Percentiles rank a stretch among this genome's conserved stretches.
Conservation (phyloP, 2,888 invertebrate genomes). For the Calameuta idolon region DNA sequence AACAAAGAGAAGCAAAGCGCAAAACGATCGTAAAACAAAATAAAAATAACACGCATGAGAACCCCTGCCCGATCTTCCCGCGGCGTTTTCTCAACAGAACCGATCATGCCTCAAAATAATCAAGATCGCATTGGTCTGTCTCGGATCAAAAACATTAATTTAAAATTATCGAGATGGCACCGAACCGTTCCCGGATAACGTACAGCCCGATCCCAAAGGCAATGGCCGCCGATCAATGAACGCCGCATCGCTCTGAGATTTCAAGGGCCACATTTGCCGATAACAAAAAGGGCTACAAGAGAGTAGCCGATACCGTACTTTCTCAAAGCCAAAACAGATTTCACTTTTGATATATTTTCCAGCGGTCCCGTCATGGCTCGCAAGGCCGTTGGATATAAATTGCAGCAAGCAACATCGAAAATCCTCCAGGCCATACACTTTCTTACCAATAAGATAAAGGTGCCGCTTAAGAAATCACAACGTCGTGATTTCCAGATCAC, state of each 20-base stretch:
- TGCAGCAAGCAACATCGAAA: not conserved
- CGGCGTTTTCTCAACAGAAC: conserved; percentile 26
- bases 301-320: conserved; percentile 18
- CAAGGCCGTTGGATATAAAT: conserved; percentile 38
- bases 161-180: conserved; percentile 47
- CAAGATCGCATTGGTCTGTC: conserved; percentile 44
- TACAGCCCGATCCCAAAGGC: conserved; percentile 34
- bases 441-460: not conserved
- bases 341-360: conserved; percentile 50
- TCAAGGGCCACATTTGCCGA: not conserved
- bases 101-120: conserved; percentile 45
- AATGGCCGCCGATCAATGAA: conserved; percentile 35
- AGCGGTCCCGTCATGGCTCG: conserved; percentile 29
- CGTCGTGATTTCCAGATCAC: not conserved
- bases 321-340: conserved; percentile 34
- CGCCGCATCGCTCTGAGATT: conserved; percentile 26
- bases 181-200: conserved; percentile 32
- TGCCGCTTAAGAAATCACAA: not conserved
- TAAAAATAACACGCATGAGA: conserved; percentile 23
- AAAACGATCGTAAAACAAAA: not conserved
- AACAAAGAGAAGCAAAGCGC: not conserved
- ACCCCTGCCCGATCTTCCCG: conserved; percentile 28
- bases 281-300: conserved; percentile 1
- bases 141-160: conserved; percentile 47
- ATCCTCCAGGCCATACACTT: not conserved